These are phyloP conservation scores for Aphis craccivora DNA, from an alignment of 1,140 invertebrate species.

Conservation along the genomic window DNA sequence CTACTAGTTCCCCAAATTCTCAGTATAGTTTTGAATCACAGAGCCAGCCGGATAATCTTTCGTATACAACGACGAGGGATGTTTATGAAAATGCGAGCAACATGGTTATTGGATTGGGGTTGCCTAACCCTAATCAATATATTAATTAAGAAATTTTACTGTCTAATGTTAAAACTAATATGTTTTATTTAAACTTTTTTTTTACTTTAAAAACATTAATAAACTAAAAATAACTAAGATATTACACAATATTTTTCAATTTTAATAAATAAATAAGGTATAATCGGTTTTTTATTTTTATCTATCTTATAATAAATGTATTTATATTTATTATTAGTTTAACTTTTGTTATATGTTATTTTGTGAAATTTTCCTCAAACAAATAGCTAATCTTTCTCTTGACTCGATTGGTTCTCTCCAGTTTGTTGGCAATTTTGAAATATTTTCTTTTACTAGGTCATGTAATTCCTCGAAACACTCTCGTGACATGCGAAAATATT, in stretches of 20 bases:
- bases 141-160: no score
- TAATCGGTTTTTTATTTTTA: not conserved
- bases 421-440: constrained; percentile 24
- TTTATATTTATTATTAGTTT: constrained; percentile 18
- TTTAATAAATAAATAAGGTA: not conserved
- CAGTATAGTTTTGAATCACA: constrained; percentile 22
- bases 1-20: constrained; percentile 20
- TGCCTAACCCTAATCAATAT: not conserved
- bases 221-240: no score
- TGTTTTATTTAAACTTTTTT: no score
- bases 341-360: constrained; percentile 12
- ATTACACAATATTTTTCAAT: no score
- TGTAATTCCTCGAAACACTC: constrained; percentile 21
- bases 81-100: constrained; percentile 22
- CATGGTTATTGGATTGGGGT: not conserved
- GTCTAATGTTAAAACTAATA: no score
- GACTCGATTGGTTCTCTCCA: not conserved
- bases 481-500: constrained; percentile 40
- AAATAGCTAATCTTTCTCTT: constrained; percentile 19
- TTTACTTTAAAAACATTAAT: no score
- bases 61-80: not conserved
- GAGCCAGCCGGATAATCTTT: not conserved
- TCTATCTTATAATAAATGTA: constrained; percentile 18
- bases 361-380: constrained; percentile 4
- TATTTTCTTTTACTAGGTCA: constrained; percentile 16